These are phyloP conservation scores for Leuciscus idus DNA, from an alignment of 2,113 vertebrate species.

Conservation along the genomic window DNA sequence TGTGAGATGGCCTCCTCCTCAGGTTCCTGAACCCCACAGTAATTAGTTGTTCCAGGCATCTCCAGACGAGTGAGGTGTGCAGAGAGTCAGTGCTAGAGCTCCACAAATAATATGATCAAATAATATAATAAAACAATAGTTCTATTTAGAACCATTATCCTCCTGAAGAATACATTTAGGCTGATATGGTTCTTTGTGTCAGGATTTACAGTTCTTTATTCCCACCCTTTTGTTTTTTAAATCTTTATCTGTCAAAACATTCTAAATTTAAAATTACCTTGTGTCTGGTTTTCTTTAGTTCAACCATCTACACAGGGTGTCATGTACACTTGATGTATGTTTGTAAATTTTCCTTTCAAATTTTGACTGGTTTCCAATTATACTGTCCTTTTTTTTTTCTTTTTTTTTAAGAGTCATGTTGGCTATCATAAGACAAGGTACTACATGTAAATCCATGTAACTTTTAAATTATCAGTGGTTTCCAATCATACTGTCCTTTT, in stretches of 20 bases:
- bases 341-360: not conserved
- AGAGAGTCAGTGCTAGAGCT: not conserved
- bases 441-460: too few species aligned
- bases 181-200: not conserved
- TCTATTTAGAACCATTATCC: not conserved
- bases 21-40: not conserved
- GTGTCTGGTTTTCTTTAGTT: not conserved
- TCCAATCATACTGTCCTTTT: too few species aligned
- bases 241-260: not conserved
- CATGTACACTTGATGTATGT: not conserved
- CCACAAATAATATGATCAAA: not conserved
- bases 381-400: too few species aligned
- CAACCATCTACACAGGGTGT: not conserved
- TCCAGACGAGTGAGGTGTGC: not conserved
- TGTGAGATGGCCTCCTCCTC: not conserved
- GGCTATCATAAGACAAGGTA: too few species aligned
- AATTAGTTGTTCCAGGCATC: constrained; percentile 2
- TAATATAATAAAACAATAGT: too few species aligned
- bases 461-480: too few species aligned
- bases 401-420: too few species aligned
- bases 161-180: too few species aligned
- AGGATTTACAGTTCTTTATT: not conserved
- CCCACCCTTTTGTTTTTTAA: not conserved
- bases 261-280: not conserved
- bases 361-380: not conserved